Evolutionary conservation across 2,888 invertebrate species (phyloP).

Genomic region (Lasioglossum figueresi): DNA sequence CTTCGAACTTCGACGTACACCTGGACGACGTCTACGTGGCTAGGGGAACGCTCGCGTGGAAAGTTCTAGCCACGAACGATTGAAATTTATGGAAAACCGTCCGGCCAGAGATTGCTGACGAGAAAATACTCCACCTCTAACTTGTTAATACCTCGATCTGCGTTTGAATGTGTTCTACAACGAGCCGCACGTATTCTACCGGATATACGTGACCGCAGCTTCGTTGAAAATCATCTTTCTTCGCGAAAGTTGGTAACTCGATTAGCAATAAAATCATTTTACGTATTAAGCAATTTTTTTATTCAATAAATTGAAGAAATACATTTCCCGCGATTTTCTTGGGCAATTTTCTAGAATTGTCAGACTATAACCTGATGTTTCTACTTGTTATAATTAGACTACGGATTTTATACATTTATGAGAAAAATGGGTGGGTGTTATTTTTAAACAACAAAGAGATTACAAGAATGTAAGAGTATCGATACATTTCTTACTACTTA

Average conservation of each 20-base stretch:
- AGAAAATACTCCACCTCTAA: slow-evolving; percentile 2
- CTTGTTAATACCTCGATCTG: neutral
- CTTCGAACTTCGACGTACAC: neutral
- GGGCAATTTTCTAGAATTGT: neutral
- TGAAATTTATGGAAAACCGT: slow-evolving; percentile 7
- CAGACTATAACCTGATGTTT: neutral
- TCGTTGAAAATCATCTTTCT: neutral
- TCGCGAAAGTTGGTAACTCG: neutral
- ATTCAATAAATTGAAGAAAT: too few relatives aligned
- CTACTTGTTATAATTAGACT: neutral
- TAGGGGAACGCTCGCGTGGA: neutral
- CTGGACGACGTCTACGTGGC: slow-evolving; percentile 7
- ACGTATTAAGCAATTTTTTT: neutral
- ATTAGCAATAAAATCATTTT: neutral
- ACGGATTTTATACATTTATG: too few relatives aligned
- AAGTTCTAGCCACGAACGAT: neutral
- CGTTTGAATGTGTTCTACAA: neutral
- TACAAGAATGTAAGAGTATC: too few relatives aligned
- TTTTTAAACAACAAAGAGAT: too few relatives aligned
- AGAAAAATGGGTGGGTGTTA: too few relatives aligned
- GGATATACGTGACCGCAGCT: neutral
- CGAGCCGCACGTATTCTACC: neutral
- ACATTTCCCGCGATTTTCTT: neutral
- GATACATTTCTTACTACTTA: too few relatives aligned
- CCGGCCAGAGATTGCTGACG: neutral